A percentile compares a stretch with the other conserved stretches of the same genome.
Evolutionary conservation across 2,888 invertebrate genomes (phyloP).

Genomic region (Agrilus biguttatus): DNA sequence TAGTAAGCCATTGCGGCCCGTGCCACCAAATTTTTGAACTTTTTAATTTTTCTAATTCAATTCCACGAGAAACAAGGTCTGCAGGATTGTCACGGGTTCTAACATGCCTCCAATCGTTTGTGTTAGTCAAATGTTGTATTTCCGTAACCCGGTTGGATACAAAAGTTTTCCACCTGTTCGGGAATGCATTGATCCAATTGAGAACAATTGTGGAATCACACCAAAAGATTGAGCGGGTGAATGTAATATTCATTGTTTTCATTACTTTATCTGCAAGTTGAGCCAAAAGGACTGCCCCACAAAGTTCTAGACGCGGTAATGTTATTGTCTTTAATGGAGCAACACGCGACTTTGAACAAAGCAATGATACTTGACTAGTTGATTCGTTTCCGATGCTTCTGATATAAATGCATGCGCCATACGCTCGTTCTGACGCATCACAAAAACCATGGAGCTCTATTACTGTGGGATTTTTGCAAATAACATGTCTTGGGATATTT

Average conservation of each 20-base stretch:
- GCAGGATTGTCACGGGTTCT: slow-evolving; percentile 7
- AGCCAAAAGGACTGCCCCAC: slow-evolving; percentile 14
- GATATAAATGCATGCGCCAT: slow-evolving; percentile 13
- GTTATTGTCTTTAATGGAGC: slow-evolving; percentile 9
- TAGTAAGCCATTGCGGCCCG: slow-evolving; percentile 3
- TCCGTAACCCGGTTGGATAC: slow-evolving; percentile 11
- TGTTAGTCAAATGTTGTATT: slow-evolving; percentile 5
- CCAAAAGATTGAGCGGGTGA: slow-evolving; percentile 7
- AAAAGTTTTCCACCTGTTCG: slow-evolving; percentile 11
- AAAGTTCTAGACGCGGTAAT: slow-evolving; percentile 16
- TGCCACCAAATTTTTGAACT: slow-evolving; percentile 4
- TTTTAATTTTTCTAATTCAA: background rate
- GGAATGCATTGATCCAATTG: slow-evolving; percentile 12
- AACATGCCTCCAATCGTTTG: slow-evolving; percentile 6
- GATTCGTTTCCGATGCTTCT: background rate
- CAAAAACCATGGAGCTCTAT: slow-evolving; percentile 14
- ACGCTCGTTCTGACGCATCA: slow-evolving; percentile 13
- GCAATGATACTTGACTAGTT: background rate
- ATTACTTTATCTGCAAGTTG: slow-evolving; percentile 7
- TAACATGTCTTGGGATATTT: too few species aligned
- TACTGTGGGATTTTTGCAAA: background rate
- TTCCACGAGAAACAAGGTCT: slow-evolving; percentile 7
- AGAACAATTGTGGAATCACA: slow-evolving; percentile 17
- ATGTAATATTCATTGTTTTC: background rate
- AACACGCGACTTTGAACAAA: slow-evolving; percentile 7